phyloP scores from a whole-genome alignment of 1,140 invertebrate species.

The Cataglyphis hispanica region DNA sequence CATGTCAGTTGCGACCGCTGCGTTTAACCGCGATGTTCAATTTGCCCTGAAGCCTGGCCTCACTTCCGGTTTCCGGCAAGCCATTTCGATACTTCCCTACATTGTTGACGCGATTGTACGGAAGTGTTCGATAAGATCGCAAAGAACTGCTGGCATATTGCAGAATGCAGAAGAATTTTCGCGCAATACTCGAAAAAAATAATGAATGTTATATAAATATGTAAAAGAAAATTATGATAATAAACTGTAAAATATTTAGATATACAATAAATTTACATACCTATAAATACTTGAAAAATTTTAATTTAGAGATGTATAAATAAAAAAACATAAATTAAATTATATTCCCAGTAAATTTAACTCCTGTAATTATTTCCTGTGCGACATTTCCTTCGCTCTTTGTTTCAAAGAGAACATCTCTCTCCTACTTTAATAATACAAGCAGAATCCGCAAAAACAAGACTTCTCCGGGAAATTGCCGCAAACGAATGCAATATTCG shows the following conservation, averaged over 20 bases:
- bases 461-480: background rate
- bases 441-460: background rate
- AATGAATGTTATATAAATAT: background rate
- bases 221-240: background rate
- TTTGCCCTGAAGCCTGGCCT: slow-evolving; percentile 68
- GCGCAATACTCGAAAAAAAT: background rate
- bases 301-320: background rate
- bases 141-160: background rate
- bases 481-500: background rate
- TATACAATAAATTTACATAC: background rate
- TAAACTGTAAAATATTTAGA: background rate
- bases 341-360: background rate
- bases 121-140: slow-evolving; percentile 18
- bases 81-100: slow-evolving; percentile 35
- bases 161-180: background rate
- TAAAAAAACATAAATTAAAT: background rate
- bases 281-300: background rate
- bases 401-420: background rate
- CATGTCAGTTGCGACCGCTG: slow-evolving; percentile 56
- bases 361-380: background rate
- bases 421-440: background rate
- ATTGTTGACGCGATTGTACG: background rate
- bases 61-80: slow-evolving; percentile 57
- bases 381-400: background rate
- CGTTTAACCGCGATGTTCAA: slow-evolving; percentile 75